Evolutionary conservation across 1,140 invertebrate species (phyloP).

Genomic region (Mactra quadrangularis): DNA sequence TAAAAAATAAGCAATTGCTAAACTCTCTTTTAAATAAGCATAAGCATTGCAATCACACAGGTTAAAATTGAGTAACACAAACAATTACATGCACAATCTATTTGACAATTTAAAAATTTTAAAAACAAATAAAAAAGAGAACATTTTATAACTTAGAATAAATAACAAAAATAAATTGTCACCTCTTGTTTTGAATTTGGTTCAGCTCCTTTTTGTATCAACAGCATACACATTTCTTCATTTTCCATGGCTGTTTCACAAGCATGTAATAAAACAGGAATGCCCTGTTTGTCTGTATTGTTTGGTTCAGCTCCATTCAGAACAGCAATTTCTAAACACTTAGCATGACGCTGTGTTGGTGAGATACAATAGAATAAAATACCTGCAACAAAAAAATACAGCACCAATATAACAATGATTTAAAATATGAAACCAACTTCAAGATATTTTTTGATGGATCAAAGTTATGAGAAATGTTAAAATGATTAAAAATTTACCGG

Average conservation of each 20-base stretch:
- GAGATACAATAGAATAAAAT: conserved; percentile 83
- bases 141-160: too few species aligned
- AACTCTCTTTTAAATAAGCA: too few species aligned
- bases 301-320: conserved; percentile 82
- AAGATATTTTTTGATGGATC: too few species aligned
- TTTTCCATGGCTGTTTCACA: conserved; percentile 82
- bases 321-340: conserved; percentile 81
- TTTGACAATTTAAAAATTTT: too few species aligned
- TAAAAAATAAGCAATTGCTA: too few species aligned
- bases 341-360: conserved; percentile 81
- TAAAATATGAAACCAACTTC: neutral
- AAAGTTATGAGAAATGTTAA: neutral
- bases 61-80: too few species aligned
- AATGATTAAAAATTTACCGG: neutral
- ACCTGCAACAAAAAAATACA: conserved; percentile 67
- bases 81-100: too few species aligned
- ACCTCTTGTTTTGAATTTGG: conserved; percentile 81
- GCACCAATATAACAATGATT: neutral
- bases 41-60: too few species aligned
- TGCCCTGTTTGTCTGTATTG: conserved; percentile 79
- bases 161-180: too few species aligned
- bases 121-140: too few species aligned
- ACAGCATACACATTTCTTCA: conserved; percentile 80
- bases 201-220: conserved; percentile 82
- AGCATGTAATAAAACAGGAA: conserved; percentile 80